Base-by-base conservation (phyloP, 2,888 invertebrate genomes). In the Lasioglossum lativentre region DNA sequence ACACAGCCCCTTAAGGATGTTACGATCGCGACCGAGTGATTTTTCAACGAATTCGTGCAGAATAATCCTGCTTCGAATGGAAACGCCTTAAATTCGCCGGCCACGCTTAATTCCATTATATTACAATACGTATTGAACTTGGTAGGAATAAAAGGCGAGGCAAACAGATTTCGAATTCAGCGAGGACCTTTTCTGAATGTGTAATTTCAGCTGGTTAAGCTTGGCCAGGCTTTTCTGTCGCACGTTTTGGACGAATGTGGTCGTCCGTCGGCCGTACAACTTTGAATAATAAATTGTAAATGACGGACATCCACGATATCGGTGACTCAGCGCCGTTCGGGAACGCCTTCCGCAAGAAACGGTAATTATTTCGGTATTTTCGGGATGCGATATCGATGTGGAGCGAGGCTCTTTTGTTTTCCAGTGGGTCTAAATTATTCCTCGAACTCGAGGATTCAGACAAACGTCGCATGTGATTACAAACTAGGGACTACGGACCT, bases 391-490 rank as follows among this genome's bases (percentile, higher is more conserved):
- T 80, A 73, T 83, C 76, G 77, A 90, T 83, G 82, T 66, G 76
- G 83, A 81, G 84, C 82, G 81, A 83, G 66, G 34, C 59, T 82
- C 90, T 85, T 88, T 91, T 91, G 90, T 91, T 88, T n/a, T n/a
- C 52, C 79, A 3, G 19, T 30, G 34, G 34, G 74, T 85, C 83
- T 87, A 86, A 90, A 90, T 91, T 91, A 90, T 91, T 88, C 88
- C 85, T 66, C 87, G 88, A 90, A 89, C 84, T 88, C 85, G 80
- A 80, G 75, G 78, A 80, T 85, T 86, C 88, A 87, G 90, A 86
- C 90, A 89, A 86, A 45, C 70, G 70, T 52, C 71, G 77, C 89
- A 90, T 90, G 87, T 91, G 89, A 92, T 92, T 90, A 90, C 89
- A 88, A 86, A 77, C 88, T 52, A 52, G 6, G 66, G 77, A 84